Evolutionary conservation across 2,797 vertebrate genomes (phyloP).

Genomic region (Centroberyx gerrardi): DNA sequence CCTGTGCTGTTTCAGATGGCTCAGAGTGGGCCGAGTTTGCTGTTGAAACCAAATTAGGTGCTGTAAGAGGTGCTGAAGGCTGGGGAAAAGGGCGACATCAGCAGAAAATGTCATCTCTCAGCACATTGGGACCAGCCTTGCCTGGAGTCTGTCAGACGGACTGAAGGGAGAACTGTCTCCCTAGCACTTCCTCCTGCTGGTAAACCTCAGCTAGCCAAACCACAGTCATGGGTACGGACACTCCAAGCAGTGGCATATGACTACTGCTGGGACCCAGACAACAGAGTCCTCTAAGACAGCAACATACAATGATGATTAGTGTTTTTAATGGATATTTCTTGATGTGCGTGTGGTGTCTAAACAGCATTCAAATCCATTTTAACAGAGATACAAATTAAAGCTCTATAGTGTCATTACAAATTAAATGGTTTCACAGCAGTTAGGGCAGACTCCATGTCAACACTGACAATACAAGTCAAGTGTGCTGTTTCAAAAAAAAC

Average conservation of each 20-base stretch:
- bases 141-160: slow-evolving; percentile 39
- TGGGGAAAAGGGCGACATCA: slow-evolving; percentile 55
- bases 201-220: slow-evolving; percentile 22
- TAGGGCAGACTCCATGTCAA: slow-evolving; percentile 6
- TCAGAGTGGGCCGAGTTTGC: slow-evolving; percentile 46
- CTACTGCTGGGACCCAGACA: not conserved
- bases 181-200: slow-evolving; percentile 23
- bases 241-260: not conserved
- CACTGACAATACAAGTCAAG: slow-evolving; percentile 11
- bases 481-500: not conserved
- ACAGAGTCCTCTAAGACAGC: not conserved
- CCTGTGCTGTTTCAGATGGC: not conserved
- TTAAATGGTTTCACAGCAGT: slow-evolving; percentile 9
- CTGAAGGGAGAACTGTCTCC: slow-evolving; percentile 34
- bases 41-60: slow-evolving; percentile 53
- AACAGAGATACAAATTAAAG: not conserved
- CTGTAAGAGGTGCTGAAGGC: slow-evolving; percentile 48
- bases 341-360: not conserved
- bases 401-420: not conserved
- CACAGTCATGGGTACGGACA: not conserved
- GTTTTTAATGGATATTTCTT: not conserved
- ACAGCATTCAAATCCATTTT: not conserved
- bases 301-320: not conserved
- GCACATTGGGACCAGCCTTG: slow-evolving; percentile 51
- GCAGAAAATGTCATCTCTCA: slow-evolving; percentile 75